Percentiles rank a stretch among this genome's conserved stretches.
Conservation (phyloP, 1,140 invertebrate species). For the Temnothorax curvispinosus region DNA sequence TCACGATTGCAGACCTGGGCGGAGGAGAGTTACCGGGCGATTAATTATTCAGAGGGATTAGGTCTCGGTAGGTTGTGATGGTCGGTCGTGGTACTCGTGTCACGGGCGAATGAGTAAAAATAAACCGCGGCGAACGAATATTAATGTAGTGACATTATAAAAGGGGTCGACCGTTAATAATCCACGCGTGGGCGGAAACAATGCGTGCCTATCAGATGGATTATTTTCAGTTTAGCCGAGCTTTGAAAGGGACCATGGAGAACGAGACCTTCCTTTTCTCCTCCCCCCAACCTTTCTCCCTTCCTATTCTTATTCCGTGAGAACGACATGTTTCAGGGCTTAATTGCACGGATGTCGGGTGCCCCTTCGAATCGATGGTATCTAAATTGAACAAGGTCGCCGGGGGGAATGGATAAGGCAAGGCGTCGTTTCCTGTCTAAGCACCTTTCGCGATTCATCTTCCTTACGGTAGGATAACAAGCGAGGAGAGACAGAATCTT, state of each 20-base stretch:
- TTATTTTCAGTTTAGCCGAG: slow-evolving; percentile 49
- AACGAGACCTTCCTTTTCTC: background rate
- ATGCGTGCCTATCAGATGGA: slow-evolving; percentile 36
- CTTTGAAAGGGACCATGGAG: background rate
- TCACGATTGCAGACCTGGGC: background rate
- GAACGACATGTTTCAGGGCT: slow-evolving; percentile 41
- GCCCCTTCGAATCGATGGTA: slow-evolving; percentile 56
- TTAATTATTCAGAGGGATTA: slow-evolving; percentile 52
- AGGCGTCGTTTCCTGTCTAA: slow-evolving; percentile 43
- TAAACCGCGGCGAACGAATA: slow-evolving; percentile 45
- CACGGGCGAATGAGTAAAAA: slow-evolving; percentile 21
- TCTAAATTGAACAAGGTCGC: slow-evolving; percentile 65
- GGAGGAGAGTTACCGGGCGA: background rate
- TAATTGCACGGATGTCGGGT: slow-evolving; percentile 50
- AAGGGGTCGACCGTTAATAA: slow-evolving; percentile 53
- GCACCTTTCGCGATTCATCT: slow-evolving; percentile 41
- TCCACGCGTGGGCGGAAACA: slow-evolving; percentile 19
- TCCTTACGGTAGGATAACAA: slow-evolving; percentile 13
- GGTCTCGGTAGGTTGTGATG: background rate
- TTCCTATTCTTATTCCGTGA: slow-evolving; percentile 11
- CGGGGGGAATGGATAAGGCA: slow-evolving; percentile 58
- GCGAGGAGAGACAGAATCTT: background rate
- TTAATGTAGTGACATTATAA: slow-evolving; percentile 46
- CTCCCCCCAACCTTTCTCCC: background rate
- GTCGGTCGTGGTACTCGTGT: slow-evolving; percentile 15